Evolutionary conservation across 2,113 vertebrate genomes (phyloP).

Genomic region (Syngnathus scovelli): DNA sequence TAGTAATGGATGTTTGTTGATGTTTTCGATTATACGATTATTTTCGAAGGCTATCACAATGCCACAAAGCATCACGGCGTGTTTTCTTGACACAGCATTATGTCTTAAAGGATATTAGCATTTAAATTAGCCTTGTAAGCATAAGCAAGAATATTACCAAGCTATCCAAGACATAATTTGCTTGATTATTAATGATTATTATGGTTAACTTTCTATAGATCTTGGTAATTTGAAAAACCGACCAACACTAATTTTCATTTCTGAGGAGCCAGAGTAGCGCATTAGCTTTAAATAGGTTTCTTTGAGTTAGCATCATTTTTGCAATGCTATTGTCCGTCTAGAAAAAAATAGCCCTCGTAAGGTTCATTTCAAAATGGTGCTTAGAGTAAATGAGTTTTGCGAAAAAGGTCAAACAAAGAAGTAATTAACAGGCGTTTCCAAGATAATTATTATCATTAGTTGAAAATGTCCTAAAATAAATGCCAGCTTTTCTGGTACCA

Average conservation of each 20-base stretch:
- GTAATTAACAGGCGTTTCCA: conserved; percentile 2
- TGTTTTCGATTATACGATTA: background rate
- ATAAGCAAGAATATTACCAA: conserved; percentile 1
- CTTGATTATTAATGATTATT: background rate
- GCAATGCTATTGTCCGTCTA: conserved; percentile 10
- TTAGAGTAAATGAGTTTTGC: conserved; percentile 17
- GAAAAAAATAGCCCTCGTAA: background rate
- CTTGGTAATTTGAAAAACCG: conserved; percentile 2
- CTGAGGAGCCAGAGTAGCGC: background rate
- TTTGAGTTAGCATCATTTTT: background rate
- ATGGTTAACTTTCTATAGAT: background rate
- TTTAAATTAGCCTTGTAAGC: background rate
- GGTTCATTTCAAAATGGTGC: conserved; percentile 13
- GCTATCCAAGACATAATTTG: background rate
- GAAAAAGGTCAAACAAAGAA: conserved; percentile 23
- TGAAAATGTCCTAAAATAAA: background rate
- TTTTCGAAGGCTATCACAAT: background rate
- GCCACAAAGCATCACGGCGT: background rate
- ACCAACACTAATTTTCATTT: conserved; percentile 9
- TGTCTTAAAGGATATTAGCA: background rate
- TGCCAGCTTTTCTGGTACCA: background rate
- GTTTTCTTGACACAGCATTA: background rate
- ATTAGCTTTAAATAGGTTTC: conserved; percentile 1
- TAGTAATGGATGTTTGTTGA: background rate
- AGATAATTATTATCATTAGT: background rate